Conservation (phyloP, 2,113 vertebrate species). For the Lepus europaeus region DNA sequence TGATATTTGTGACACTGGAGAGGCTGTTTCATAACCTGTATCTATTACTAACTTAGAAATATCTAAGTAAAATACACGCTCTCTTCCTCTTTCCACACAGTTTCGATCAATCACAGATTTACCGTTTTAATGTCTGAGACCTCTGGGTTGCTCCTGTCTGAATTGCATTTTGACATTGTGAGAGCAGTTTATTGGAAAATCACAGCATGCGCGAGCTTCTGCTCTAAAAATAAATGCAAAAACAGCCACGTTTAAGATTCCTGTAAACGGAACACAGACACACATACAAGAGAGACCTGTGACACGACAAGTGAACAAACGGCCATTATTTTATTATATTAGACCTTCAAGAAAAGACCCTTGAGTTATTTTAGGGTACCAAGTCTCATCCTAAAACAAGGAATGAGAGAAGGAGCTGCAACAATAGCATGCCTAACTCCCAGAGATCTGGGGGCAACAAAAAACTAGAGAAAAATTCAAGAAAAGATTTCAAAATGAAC, state of each 20-base stretch:
- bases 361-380: slow-evolving; percentile 3
- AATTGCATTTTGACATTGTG: slow-evolving; percentile 93
- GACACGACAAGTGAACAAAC: slow-evolving; percentile 30
- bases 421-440: neutral
- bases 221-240: slow-evolving; percentile 83
- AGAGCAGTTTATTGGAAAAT: slow-evolving; percentile 87
- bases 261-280: slow-evolving; percentile 17
- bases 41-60: neutral
- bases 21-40: neutral
- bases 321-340: neutral
- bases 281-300: slow-evolving; percentile 9
- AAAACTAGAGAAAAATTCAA: neutral
- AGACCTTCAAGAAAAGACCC: slow-evolving; percentile 67
- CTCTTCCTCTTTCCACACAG: neutral
- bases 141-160: slow-evolving; percentile 85
- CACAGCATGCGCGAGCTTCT: slow-evolving; percentile 87
- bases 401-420: neutral
- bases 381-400: slow-evolving; percentile 67
- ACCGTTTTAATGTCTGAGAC: slow-evolving; percentile 90
- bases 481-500: slow-evolving; percentile 18
- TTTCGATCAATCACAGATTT: slow-evolving; percentile 80
- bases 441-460: neutral
- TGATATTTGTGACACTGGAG: neutral
- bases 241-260: slow-evolving; percentile 63
- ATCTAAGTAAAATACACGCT: neutral